Evolutionary conservation across 2,113 vertebrate species (phyloP).

Genomic region (Cochlearius cochlearius): DNA sequence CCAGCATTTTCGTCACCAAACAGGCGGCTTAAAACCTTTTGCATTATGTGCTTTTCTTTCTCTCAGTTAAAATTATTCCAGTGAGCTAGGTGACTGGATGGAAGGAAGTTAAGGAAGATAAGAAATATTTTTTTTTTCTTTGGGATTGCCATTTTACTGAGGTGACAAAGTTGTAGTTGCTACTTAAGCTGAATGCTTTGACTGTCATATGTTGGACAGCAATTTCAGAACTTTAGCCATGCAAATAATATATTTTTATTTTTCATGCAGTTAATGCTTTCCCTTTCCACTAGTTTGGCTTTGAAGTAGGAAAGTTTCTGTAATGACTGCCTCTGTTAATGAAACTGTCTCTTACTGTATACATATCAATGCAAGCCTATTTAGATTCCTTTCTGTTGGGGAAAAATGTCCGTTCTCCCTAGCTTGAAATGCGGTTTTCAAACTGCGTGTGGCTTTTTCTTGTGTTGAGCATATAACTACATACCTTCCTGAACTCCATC

Average conservation of each 20-base stretch:
- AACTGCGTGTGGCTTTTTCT: background rate
- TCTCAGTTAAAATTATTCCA: background rate
- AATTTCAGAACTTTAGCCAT: background rate
- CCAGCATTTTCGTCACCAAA: background rate
- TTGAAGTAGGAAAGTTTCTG: background rate
- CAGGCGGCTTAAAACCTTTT: background rate
- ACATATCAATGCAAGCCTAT: background rate
- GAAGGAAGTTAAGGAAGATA: background rate
- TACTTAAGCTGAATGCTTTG: background rate
- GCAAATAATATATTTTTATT: background rate
- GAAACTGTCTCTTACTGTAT: background rate
- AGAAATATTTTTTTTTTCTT: background rate
- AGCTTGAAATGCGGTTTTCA: background rate
- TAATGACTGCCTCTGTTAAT: background rate
- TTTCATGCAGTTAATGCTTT: background rate
- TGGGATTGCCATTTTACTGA: background rate
- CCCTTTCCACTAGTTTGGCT: background rate
- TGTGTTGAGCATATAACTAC: fast-evolving
- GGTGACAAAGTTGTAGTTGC: background rate
- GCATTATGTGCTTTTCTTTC: background rate
- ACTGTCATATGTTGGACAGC: background rate
- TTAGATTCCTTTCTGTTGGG: background rate
- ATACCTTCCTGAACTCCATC: background rate
- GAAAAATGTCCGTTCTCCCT: background rate
- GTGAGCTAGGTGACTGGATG: background rate